A percentile compares a stretch with the other conserved stretches of the same genome.
These are phyloP conservation scores for Notoglanidium macrostoma DNA, from an alignment of 2,797 vertebrate genomes.

Conservation along the genomic window DNA sequence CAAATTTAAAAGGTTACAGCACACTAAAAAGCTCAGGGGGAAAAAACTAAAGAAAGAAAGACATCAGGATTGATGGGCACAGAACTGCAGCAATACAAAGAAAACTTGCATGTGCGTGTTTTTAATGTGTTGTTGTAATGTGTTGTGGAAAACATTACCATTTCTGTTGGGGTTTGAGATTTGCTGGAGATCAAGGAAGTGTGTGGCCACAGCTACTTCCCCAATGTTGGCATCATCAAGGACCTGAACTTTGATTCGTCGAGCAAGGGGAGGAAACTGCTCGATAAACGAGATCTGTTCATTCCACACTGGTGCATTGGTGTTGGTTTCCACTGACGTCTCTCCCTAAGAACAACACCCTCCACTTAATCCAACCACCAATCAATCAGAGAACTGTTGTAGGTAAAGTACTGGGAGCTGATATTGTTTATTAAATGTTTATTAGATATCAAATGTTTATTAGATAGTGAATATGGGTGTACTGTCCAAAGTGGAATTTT, in stretches of 20 bases:
- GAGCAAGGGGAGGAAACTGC: conserved; percentile 89
- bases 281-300: conserved; percentile 93
- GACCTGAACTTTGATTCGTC: conserved; percentile 86
- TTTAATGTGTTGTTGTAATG: background rate
- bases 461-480: background rate
- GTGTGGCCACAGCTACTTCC: conserved; percentile 86
- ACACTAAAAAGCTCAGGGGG: background rate
- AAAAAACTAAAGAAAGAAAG: background rate
- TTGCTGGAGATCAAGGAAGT: conserved; percentile 87
- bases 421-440: background rate
- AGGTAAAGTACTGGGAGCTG: no score
- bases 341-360: conserved; percentile 78
- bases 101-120: background rate
- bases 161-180: conserved; percentile 88
- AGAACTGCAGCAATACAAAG: background rate
- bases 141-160: conserved; percentile 69
- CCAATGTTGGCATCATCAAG: conserved; percentile 85
- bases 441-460: background rate
- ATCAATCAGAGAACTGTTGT: background rate
- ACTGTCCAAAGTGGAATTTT: background rate
- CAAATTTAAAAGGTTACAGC: background rate
- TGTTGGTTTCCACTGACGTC: conserved; percentile 80
- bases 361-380: background rate
- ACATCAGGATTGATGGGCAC: background rate
- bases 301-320: conserved; percentile 84